These are phyloP conservation scores for Microctenopoma steveboyesi DNA, from an alignment of 2,797 vertebrate species.

Conservation along the genomic window DNA sequence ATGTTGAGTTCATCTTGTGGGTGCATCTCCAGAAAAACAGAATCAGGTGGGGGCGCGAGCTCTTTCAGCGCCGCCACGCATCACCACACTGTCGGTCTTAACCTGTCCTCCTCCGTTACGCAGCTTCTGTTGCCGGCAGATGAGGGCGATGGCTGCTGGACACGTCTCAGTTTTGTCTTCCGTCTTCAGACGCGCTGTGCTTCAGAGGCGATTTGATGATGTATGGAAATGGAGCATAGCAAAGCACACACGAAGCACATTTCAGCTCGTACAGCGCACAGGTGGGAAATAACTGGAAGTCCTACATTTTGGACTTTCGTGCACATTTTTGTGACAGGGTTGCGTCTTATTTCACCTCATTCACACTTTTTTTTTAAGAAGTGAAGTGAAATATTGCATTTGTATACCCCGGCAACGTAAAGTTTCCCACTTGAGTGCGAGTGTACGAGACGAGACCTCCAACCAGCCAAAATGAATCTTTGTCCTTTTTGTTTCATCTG, in stretches of 20 bases:
- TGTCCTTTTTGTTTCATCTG: conserved; percentile 1
- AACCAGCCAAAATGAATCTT: conserved; percentile 12
- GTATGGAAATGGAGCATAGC: background rate
- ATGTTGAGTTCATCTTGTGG: background rate
- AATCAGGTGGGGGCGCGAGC: background rate
- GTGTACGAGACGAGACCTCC: background rate
- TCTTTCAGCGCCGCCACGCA: too few relatives aligned
- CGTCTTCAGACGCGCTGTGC: background rate
- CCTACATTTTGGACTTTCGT: background rate
- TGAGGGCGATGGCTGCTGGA: conserved; percentile 43
- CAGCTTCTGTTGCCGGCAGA: background rate
- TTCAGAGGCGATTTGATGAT: background rate
- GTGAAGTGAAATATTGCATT: background rate
- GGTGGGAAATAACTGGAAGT: background rate
- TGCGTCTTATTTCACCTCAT: background rate
- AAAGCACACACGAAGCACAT: conserved; percentile 27
- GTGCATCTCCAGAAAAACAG: background rate
- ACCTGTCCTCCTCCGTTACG: background rate
- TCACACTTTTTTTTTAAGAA: background rate
- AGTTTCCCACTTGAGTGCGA: background rate
- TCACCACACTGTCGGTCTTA: too few relatives aligned
- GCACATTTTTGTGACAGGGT: background rate
- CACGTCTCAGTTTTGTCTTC: conserved; percentile 20
- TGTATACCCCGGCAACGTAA: accelerated
- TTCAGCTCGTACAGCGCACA: background rate